These are phyloP conservation scores for Virgularia gustaviana DNA, from an alignment of 92 coral and sea anemone genomes.

Conservation along the genomic window DNA sequence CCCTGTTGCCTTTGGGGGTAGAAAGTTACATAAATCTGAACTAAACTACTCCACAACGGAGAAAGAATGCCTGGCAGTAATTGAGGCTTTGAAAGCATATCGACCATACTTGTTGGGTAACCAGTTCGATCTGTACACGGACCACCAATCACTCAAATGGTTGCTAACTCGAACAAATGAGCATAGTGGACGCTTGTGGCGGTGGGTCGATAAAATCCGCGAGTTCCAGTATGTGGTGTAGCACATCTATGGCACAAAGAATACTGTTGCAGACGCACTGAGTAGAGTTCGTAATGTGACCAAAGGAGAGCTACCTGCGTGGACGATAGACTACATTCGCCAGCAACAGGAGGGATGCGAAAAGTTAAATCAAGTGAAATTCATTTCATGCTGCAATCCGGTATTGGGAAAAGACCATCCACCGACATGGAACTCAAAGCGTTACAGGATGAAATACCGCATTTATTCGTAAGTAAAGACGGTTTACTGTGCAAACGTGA, in stretches of 20 bases:
- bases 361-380: neutral
- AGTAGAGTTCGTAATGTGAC: neutral
- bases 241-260: neutral
- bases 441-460: neutral
- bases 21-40: too few species aligned
- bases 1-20: neutral
- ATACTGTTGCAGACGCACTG: neutral
- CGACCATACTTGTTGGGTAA: slow-evolving; percentile 40
- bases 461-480: neutral
- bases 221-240: slow-evolving; percentile 60
- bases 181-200: slow-evolving; percentile 61
- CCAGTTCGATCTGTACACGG: slow-evolving; percentile 50
- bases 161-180: slow-evolving; percentile 32
- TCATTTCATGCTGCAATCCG: neutral
- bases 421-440: neutral
- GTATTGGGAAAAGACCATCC: neutral
- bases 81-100: slow-evolving; percentile 52
- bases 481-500: neutral
- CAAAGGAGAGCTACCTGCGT: neutral
- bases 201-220: slow-evolving; percentile 57
- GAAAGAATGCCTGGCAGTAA: slow-evolving; percentile 55
- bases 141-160: slow-evolving; percentile 31
- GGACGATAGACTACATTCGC: neutral
- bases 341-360: neutral
- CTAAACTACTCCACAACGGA: neutral